Evolutionary conservation across 2,888 invertebrate genomes (phyloP), one percentile per base, ranked within the genome.

Genomic region (Nineta flava): DNA sequence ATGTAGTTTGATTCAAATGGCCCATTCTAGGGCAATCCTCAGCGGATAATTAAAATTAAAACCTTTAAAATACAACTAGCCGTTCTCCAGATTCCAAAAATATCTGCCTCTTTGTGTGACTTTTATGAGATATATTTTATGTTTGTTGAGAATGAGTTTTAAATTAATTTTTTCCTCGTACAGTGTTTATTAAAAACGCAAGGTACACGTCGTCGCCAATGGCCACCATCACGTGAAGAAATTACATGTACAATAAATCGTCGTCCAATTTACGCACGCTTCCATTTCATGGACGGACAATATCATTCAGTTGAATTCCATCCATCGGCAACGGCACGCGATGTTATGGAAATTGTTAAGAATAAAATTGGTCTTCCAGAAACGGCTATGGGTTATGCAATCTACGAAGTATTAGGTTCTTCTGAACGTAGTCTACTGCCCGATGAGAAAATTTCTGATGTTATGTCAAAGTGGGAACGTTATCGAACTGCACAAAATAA

Each of bases 301-400:
- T 93, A 92, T 63, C 88, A 94, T 65, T 88, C 92, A 0, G 81
- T 95, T 1, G 94, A 94, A 68, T 95, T 95, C 69, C 91, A 94
- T 61, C 91, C 94, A 0, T 91, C 91, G 31, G 88, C 93, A 45
- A 91, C 92, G 0, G 87, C 92, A 3, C 80, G 81, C 59, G 92
- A 94, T 62, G 86, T 94, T 2, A 81, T 93, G 63, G 81, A 85
- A 61, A 81, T 87, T 62, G 83, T 95, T 43, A 78, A 90, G 56
- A 83, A 83, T 56, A 94, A 93, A 72, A 90, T 95, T 58, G 94
- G 94, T 1, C 77, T 92, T 51, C 76, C 77, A 51, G 79, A 83
- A 50, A 74, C 79, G 49, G 86, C 87, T 9, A 82, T 80, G 59
- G 82, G 93, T 13, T 95, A 93, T 66, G 88, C 93, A 1, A 77